Conservation (phyloP, 1,140 invertebrate species). For the Temnothorax curvispinosus region DNA sequence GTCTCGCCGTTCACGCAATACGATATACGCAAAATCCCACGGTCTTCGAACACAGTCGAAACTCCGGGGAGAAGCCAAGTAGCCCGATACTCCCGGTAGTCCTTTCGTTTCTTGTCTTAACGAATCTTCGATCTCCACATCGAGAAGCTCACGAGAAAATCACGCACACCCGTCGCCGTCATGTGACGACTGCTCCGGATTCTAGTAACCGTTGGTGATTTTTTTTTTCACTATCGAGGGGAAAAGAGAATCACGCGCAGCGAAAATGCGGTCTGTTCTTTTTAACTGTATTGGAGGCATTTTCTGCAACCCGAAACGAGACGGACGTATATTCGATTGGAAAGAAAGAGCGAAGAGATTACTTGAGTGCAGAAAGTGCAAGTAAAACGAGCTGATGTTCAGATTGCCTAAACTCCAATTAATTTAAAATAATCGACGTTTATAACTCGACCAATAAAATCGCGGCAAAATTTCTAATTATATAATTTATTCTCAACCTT, state of each 20-base stretch:
- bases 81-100: not conserved
- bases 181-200: constrained; percentile 75
- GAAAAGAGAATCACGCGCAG: not conserved
- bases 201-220: not conserved
- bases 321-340: not conserved
- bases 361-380: not conserved
- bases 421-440: too few relatives aligned
- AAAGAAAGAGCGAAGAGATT: not conserved
- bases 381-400: not conserved
- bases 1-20: not conserved
- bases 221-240: not conserved
- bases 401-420: too few relatives aligned
- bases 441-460: not conserved
- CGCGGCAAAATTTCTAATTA: not conserved
- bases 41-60: not conserved
- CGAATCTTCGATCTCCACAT: constrained; percentile 5
- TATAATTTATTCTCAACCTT: not conserved
- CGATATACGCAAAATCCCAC: not conserved
- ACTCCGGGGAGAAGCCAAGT: not conserved
- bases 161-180: constrained; percentile 75
- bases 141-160: constrained; percentile 11
- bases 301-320: not conserved
- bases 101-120: not conserved
- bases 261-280: too few relatives aligned
- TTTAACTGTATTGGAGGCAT: not conserved